Evolutionary conservation across 2,113 vertebrate species (phyloP), one percentile per base, ranked within the genome.

Genomic region (Gnathonemus echidnorhynchus): DNA sequence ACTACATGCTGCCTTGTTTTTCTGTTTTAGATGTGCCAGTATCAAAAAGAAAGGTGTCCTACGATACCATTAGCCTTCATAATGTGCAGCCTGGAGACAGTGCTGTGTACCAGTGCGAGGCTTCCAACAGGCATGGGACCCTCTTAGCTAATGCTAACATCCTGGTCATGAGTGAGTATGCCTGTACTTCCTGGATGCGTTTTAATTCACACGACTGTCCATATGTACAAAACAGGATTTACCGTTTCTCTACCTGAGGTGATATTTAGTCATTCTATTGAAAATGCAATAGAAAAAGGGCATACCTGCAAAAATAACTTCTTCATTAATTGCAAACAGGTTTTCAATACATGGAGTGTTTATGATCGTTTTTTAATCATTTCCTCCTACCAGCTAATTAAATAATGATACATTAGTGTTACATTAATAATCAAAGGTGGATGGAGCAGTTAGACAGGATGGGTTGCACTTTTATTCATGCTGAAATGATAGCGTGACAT

Each of bases 51-150:
- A 95, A 93, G 89, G 62, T 91, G 24, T 89, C 93, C 8, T 94
- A 92, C 6, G 91, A 95, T 31, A 97, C 97, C 91, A 95, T 99
- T 87, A 94, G 96, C 89, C 93, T 99, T 62, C 96, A 94, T 62
- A 97, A 97, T 1, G 93, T 97, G 50, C 95, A 97, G 70, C 93
- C 95, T 0, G 95, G 95, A 39, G 97, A 99, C 94, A 98, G 97
- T 0, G 97, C 97, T 0, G 98, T 98, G 24, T 99, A 96, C 92
- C 98, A 99, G 92, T 99, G 98, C 0, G 97, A 98, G 92, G 98
- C 97, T 83, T 96, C 96, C 62, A 99, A 99, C 92, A 94, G 92
- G 88, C 98, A 98, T 0, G 98, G 98, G 10, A 96, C 95, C 50
- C 96, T 99, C 83, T 96, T 99, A 56, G 94, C 97, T 31, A 99